A percentile compares a stretch with the other conserved stretches of the same genome.
These are phyloP conservation scores for Drosophila ogumai DNA, from an alignment of 1,140 invertebrate species.

Conservation along the genomic window DNA sequence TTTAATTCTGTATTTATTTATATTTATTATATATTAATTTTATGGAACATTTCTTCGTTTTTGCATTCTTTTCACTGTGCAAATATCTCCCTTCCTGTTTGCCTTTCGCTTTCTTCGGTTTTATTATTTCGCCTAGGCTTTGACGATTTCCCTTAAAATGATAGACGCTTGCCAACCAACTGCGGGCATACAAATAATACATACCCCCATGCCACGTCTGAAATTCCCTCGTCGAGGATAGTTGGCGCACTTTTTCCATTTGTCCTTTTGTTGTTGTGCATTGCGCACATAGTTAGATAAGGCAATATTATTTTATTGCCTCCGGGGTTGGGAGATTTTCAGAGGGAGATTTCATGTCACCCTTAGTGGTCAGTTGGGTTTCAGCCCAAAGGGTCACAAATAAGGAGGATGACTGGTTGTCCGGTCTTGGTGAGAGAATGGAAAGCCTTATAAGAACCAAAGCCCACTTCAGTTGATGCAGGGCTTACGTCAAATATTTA, in stretches of 20 bases:
- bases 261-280: constrained; percentile 63
- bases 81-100: constrained; percentile 26
- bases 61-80: background rate
- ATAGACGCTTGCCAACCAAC: constrained; percentile 44
- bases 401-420: background rate
- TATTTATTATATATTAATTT: background rate
- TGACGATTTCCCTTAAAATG: constrained; percentile 44
- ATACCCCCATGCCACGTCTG: background rate
- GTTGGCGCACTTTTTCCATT: constrained; percentile 49
- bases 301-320: constrained; percentile 82
- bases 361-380: constrained; percentile 47
- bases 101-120: constrained; percentile 58
- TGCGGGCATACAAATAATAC: constrained; percentile 65
- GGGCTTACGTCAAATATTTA: background rate
- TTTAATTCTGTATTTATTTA: background rate
- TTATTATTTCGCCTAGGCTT: constrained; percentile 67
- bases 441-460: background rate
- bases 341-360: constrained; percentile 5
- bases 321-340: constrained; percentile 4
- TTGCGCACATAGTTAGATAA: constrained; percentile 80
- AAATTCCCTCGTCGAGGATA: constrained; percentile 51
- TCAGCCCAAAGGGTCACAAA: constrained; percentile 18
- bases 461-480: background rate
- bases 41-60: background rate
- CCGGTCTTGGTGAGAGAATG: background rate